A percentile compares a stretch with the other conserved stretches of the same genome.
These are phyloP conservation scores for Microchrysa polita DNA, from an alignment of 2,888 invertebrate genomes.

Conservation along the genomic window DNA sequence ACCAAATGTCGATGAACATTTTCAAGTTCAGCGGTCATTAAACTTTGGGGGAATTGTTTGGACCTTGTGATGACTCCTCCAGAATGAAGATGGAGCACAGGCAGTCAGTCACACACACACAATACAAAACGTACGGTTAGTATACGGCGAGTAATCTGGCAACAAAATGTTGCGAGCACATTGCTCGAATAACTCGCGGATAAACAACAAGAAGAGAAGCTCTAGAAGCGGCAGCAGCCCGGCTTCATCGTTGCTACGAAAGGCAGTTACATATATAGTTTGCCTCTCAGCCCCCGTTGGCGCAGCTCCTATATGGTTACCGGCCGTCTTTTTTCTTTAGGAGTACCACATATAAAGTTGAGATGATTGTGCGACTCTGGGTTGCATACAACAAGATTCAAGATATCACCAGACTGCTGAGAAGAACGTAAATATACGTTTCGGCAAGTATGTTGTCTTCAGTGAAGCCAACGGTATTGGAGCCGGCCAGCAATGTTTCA, in stretches of 20 bases:
- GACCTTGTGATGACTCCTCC: constrained; percentile 37
- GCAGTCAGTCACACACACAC: neutral
- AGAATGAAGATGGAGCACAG: neutral
- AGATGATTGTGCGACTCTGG: neutral
- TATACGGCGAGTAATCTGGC: neutral
- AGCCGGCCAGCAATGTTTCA: neutral
- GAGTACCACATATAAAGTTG: too few relatives aligned
- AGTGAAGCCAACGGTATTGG: neutral
- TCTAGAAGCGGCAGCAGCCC: too few relatives aligned
- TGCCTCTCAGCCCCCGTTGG: neutral
- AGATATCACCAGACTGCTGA: neutral
- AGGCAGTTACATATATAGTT: neutral
- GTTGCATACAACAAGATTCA: neutral
- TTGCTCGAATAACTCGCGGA: neutral
- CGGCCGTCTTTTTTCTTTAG: neutral
- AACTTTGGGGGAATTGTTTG: constrained; percentile 44
- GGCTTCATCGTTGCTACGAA: neutral
- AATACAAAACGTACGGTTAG: neutral
- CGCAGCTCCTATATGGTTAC: neutral
- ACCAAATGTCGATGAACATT: constrained; percentile 43
- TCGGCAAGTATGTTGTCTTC: neutral
- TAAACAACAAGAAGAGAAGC: too few relatives aligned
- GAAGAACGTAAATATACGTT: neutral
- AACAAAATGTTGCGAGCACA: constrained; percentile 2
- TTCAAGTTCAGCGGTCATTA: constrained; percentile 50